Evolutionary conservation across 37 sponge, comb jelly and placozoan species (phyloP).

Genomic region (Hormiphora californensis): DNA sequence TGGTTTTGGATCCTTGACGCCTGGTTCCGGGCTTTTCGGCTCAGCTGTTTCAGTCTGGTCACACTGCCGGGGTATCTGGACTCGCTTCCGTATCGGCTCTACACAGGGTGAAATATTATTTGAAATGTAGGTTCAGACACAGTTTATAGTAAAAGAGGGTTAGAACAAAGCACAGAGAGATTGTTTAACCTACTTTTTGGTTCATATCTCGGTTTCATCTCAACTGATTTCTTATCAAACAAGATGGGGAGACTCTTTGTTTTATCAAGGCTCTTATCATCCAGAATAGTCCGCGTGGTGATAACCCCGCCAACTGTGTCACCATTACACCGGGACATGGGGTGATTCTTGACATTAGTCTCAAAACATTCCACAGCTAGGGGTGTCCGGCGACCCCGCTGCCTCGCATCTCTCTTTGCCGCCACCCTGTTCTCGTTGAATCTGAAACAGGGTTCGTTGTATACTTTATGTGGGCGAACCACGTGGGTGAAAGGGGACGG

Average conservation of each 20-base stretch:
- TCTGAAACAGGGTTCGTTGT: too few relatives aligned
- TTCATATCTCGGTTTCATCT: conserved; percentile 41
- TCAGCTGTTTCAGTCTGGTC: too few relatives aligned
- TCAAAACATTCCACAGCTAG: conserved; percentile 2
- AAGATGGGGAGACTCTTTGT: conserved; percentile 7
- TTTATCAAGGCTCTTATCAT: not conserved
- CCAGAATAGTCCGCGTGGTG: not conserved
- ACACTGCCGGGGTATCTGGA: too few relatives aligned
- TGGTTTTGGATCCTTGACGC: too few relatives aligned
- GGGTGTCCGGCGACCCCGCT: not conserved
- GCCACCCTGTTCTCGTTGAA: not conserved
- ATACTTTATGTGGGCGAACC: too few relatives aligned
- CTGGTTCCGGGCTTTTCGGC: too few relatives aligned
- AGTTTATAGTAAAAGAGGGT: too few relatives aligned
- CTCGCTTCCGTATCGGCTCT: too few relatives aligned
- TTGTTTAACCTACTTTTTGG: conserved; percentile 28
- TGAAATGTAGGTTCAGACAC: too few relatives aligned
- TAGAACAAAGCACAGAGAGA: too few relatives aligned
- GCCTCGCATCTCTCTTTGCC: not conserved
- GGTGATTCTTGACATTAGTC: conserved; percentile 21
- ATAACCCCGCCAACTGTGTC: not conserved
- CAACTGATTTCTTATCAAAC: conserved; percentile 28
- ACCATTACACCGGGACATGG: not conserved
- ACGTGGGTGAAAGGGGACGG: too few relatives aligned
- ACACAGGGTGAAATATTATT: too few relatives aligned